Conservation (phyloP, 2,888 invertebrate species). For the Eupithecia insigniata region DNA sequence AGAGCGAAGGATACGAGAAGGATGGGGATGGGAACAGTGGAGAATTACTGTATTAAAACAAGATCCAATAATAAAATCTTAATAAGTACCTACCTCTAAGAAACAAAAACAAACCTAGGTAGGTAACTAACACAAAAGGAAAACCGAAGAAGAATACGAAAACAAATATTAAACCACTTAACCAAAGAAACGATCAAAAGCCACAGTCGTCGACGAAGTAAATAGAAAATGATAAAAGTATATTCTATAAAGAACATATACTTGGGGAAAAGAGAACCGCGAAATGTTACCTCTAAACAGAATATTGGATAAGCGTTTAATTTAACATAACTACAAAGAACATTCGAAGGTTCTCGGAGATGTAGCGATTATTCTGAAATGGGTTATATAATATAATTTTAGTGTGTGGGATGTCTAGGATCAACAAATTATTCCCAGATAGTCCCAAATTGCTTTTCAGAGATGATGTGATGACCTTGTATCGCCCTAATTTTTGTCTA, state of each 20-base stretch:
- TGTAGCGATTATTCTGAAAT: slow-evolving; percentile 28
- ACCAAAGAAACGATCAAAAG: neutral
- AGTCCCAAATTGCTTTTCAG: slow-evolving; percentile 36
- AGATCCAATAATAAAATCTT: neutral
- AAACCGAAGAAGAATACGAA: neutral
- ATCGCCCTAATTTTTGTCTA: slow-evolving; percentile 36
- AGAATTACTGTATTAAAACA: neutral
- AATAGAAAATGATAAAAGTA: slow-evolving; percentile 8
- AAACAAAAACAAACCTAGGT: neutral
- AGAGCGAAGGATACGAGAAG: too few relatives aligned
- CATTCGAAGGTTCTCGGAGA: slow-evolving; percentile 8
- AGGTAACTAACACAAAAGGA: neutral
- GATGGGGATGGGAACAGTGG: too few relatives aligned
- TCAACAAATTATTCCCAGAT: slow-evolving; percentile 36
- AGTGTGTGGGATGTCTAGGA: slow-evolving; percentile 34
- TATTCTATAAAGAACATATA: neutral
- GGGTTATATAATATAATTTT: slow-evolving; percentile 35
- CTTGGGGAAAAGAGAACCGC: slow-evolving; percentile 5
- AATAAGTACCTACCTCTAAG: too few relatives aligned
- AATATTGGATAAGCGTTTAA: slow-evolving; percentile 15
- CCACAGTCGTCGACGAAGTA: neutral
- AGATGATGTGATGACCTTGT: slow-evolving; percentile 39
- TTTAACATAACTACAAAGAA: slow-evolving; percentile 15
- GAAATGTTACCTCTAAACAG: slow-evolving; percentile 10
- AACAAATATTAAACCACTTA: neutral